Evolutionary conservation across 2,888 invertebrate species (phyloP), one percentile per base, ranked within the genome.

Genomic region (Nemapogon koenigi): DNA sequence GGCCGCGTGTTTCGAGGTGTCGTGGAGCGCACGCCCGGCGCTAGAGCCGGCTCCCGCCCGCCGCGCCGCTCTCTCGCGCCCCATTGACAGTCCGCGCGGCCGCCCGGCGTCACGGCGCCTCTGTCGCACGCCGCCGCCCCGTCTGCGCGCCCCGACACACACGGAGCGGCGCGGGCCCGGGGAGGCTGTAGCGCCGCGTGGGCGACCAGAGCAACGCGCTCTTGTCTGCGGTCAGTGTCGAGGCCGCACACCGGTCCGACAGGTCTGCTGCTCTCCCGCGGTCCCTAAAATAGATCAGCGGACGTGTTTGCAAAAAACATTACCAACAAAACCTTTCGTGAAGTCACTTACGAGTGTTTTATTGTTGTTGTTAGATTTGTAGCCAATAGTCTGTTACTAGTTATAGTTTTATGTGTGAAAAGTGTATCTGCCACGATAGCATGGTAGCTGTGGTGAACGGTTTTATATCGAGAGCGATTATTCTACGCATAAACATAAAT

Each of bases 211-310:
- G 31, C 16, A 33, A 33, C 17, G 33, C 10, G 19, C 11, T 11
- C 14, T 16, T 33, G 19, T 16, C 19, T 18, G 18, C 18, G 26
- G 59, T 60, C 62, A 63, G 56, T 60, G 62, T 58, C 68, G 69
- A 71, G 75, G 73, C 65, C 69, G 66, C 65, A 62, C 63, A 73
- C 64, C 67, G 69, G 68, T 72, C 66, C 57, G 63, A 66, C 68
- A 57, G 58, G 68, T 68, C 60, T 57, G 60, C 59, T 57, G 45
- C 47, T 46, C 53, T 49, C 59, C 19, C 35, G 6, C 19, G 35
- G 15, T 16, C 31, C 35, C 35, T 35, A 35, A 35, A 35, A 35
- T 26, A 26, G 14, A 25, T 22, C 22, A 7, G 8, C n/a, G n/a
- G n/a, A n/a, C n/a, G n/a, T n/a, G n/a, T n/a, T n/a, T n/a, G n/a